A percentile compares a stretch with the other conserved stretches of the same genome.
Evolutionary conservation across 2,888 invertebrate species (phyloP).

Genomic region (Heteromyza rotundicornis): DNA sequence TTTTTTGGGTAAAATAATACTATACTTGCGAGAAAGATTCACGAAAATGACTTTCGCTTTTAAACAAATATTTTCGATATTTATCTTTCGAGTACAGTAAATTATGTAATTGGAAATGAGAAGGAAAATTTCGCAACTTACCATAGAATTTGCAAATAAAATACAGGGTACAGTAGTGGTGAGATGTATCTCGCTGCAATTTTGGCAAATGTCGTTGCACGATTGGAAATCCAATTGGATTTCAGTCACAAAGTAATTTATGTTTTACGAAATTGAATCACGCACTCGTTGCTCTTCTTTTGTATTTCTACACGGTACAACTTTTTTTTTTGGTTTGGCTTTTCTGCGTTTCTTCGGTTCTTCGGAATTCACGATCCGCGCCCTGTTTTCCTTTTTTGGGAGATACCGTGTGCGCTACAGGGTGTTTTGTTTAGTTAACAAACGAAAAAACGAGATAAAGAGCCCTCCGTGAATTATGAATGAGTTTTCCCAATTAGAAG

Average conservation of each 20-base stretch:
- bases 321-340: neutral
- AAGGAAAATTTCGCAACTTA: too few relatives aligned
- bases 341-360: neutral
- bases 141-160: neutral
- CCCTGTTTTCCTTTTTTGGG: constrained; percentile 23
- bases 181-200: too few relatives aligned
- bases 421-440: constrained; percentile 2
- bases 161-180: neutral
- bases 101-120: too few relatives aligned
- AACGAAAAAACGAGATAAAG: neutral
- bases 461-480: too few relatives aligned
- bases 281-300: too few relatives aligned
- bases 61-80: neutral
- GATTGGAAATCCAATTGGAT: too few relatives aligned
- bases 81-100: neutral
- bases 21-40: too few relatives aligned
- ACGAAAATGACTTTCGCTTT: neutral
- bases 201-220: neutral
- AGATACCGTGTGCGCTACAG: constrained; percentile 9
- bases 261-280: neutral
- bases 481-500: constrained; percentile 15
- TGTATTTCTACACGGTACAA: too few relatives aligned
- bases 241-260: too few relatives aligned
- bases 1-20: too few relatives aligned
- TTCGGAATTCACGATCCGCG: constrained; percentile 17